These are phyloP conservation scores for Scortum barcoo DNA, from an alignment of 2,113 vertebrate species.

Conservation along the genomic window DNA sequence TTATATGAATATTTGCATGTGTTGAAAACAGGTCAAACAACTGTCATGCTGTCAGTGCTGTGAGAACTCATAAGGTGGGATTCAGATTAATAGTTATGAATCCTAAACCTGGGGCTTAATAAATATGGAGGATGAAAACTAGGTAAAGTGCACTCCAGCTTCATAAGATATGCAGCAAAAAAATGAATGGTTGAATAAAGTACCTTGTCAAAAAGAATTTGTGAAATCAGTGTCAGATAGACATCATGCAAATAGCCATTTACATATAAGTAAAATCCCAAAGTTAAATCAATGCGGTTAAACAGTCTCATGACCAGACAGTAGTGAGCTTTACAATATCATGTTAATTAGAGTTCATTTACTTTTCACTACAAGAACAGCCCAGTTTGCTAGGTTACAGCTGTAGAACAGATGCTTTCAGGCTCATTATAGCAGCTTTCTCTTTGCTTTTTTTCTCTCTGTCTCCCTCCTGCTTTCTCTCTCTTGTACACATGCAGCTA, in stretches of 20 bases:
- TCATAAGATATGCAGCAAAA: background rate
- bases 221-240: background rate
- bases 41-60: background rate
- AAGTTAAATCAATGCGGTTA: background rate
- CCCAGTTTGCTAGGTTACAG: conserved; percentile 54
- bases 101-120: conserved; percentile 11
- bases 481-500: background rate
- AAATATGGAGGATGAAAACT: conserved; percentile 9
- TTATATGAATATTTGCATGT: background rate
- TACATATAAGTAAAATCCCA: background rate
- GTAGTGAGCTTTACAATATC: conserved; percentile 32
- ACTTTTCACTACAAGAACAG: conserved; percentile 56
- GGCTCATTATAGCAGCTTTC: conserved; percentile 46
- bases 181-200: background rate
- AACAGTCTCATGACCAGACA: conserved; percentile 18
- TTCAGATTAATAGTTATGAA: background rate
- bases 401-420: conserved; percentile 72
- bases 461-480: conserved; percentile 12
- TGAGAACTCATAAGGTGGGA: background rate
- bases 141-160: background rate
- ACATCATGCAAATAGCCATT: background rate
- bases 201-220: background rate
- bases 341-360: conserved; percentile 57
- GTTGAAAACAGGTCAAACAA: background rate
- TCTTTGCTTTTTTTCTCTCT: background rate